Evolutionary conservation across 2,113 vertebrate species (phyloP), one percentile per base, ranked within the genome.

Genomic region (Plestiodon gilberti): DNA sequence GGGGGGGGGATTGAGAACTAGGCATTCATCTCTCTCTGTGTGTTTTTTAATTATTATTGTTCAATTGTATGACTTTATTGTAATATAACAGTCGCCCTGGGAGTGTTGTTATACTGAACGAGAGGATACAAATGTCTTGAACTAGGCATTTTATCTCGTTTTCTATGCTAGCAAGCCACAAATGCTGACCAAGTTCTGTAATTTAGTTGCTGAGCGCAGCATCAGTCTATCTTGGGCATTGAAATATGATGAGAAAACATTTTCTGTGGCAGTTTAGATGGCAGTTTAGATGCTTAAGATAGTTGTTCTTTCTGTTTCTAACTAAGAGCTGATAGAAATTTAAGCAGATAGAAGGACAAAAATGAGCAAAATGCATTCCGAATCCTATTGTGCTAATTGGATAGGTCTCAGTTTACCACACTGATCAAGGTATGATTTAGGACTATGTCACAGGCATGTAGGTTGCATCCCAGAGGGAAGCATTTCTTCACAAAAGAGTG

Each of bases 121-220:
- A 17, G 5, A 57, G 55, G 55, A 57, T 18, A 38, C 33, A 5
- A 18, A 70, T n/a, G 30, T 35, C 13, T 33, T 20, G 35, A 70
- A 15, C 67, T 33, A 70, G 33, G 30, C 43, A 55, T 25, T 69
- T 82, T 82, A 82, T 82, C 43, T 82, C 17, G 30, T 23, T 43
- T n/a, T 35, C 20, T 35, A 6, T 70, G 55, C 13, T 23, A 33
- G 43, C 75, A 69, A 69, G 5, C 33, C 33, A 20, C 28, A 62
- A 64, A 38, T 76, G 59, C 38, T 78, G 3, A 40, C 2, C n/a
- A 52, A 78, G 48, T 78, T 70, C 64, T 22, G 8, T 59, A 69
- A 40, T 70, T 85, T 40, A 82, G 65, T 55, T 78, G 83, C 83
- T 85, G 76, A 85, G 67, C 69, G 25, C 69, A 85, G 48, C 75